Evolutionary conservation across 2,113 vertebrate genomes (phyloP), one percentile per base, ranked within the genome.

Genomic region (Smithornis capensis): DNA sequence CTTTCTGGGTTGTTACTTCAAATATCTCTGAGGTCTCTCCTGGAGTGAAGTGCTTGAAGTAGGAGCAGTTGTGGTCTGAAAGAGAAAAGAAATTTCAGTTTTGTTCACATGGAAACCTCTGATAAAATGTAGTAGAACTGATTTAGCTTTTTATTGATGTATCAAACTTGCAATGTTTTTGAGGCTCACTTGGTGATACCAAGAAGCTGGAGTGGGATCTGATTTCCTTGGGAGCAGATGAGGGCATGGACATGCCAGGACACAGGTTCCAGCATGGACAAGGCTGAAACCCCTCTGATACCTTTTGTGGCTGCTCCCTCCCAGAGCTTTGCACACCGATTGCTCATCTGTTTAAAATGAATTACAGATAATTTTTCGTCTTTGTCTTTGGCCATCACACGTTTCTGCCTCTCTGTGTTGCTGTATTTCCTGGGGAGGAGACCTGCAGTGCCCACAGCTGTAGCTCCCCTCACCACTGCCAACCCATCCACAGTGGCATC

Each of bases 1-100:
- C 99, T 98, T 99, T 99, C 95, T 99, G 99, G 38, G 99, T 99
- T 93, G 98, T 99, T 57, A 99, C 98, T 95, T 99, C 98, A 88
- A 99, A 99, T 96, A 99, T 98, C 92, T 99, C 98, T 0, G 98
- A 96, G 63, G 98, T 98, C 93, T 98, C 95, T 27, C 99, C 99
- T 3, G 99, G 98, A 52, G 98, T 99, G 96, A 99, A 99, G 95
- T 99, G 99, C 79, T 98, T 98, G 97, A 99, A 99, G 97, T 99
- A 99, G 24, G 99, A 98, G 94, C 99, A 99, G 98, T 98, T 99
- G 92, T 97, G 97, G n/a, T 98, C 99, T 99, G 98, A 73, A 91
- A 84, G 79, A 55, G 33, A 75, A 81, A 79, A 53, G 33, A 23
- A 56, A 38, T 81, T n/a, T 29, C 6, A 16, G 47, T 78, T 70